Evolutionary conservation across 2,113 vertebrate genomes (phyloP).

Genomic region (Terrapene triunguis): DNA sequence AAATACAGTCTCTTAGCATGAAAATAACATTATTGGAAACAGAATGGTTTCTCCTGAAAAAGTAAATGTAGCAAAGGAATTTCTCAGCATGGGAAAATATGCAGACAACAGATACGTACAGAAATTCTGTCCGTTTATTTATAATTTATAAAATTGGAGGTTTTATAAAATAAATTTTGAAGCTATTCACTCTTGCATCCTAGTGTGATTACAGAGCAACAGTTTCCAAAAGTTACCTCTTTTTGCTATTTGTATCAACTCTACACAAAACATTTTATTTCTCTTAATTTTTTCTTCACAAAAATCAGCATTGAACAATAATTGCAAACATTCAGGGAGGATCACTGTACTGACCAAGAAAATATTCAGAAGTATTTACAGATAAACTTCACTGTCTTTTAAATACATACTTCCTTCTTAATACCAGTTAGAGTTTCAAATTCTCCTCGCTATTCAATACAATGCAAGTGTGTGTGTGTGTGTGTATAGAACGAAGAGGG

Average conservation of each 20-base stretch:
- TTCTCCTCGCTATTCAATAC: constrained; percentile 9
- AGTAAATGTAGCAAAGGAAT: not conserved
- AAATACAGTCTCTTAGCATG: not conserved
- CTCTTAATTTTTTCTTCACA: constrained; percentile 4
- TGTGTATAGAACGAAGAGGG: not conserved
- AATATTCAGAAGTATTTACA: constrained; percentile 47
- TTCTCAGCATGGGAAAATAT: constrained; percentile 21
- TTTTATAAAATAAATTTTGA: constrained; percentile 64
- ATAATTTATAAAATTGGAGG: constrained; percentile 63
- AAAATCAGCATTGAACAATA: constrained; percentile 54
- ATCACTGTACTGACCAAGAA: constrained; percentile 26
- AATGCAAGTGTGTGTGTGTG: not conserved
- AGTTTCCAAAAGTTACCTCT: constrained; percentile 47
- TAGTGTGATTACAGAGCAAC: constrained; percentile 43
- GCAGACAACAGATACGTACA: constrained; percentile 39
- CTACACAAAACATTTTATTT: constrained; percentile 62
- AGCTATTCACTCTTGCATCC: constrained; percentile 62
- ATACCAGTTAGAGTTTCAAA: constrained; percentile 17
- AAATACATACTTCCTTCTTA: not conserved
- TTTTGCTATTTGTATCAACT: constrained; percentile 31
- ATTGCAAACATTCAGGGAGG: constrained; percentile 61
- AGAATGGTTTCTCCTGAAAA: not conserved
- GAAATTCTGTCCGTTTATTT: constrained; percentile 73
- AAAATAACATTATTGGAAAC: not conserved
- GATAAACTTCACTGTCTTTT: not conserved